Evolutionary conservation across 1,140 invertebrate genomes (phyloP).

Genomic region (Nixonia krombeini): DNA sequence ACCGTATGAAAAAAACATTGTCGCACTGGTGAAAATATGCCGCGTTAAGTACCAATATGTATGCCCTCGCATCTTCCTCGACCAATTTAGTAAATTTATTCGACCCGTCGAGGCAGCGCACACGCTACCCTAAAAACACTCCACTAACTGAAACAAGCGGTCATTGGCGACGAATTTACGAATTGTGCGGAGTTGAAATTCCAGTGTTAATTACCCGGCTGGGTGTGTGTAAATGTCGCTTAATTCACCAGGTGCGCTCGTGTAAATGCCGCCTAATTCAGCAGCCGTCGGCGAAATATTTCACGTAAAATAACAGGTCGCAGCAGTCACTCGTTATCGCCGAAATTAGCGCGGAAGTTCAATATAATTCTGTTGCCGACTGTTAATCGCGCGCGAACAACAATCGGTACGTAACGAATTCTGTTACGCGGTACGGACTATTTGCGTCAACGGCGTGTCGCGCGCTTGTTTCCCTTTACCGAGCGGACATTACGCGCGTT

Average conservation of each 20-base stretch:
- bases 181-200: constrained; percentile 34
- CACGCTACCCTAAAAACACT: constrained; percentile 20
- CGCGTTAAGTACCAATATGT: too few species aligned
- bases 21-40: too few species aligned
- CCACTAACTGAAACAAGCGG: constrained; percentile 13
- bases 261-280: constrained; percentile 49
- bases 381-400: constrained; percentile 37
- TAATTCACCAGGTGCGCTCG: constrained; percentile 46
- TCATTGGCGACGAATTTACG: constrained; percentile 37
- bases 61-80: too few species aligned
- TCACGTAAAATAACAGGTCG: constrained; percentile 46
- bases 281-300: constrained; percentile 44
- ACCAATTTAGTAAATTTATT: too few species aligned
- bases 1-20: too few species aligned
- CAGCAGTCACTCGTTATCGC: constrained; percentile 44
- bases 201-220: constrained; percentile 47
- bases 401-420: constrained; percentile 28
- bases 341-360: constrained; percentile 46
- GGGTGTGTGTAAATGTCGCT: constrained; percentile 50
- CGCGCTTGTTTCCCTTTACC: too few species aligned
- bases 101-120: too few species aligned
- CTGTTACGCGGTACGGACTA: constrained; percentile 25
- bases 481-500: too few species aligned
- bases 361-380: constrained; percentile 26
- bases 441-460: too few species aligned